Evolutionary conservation across 2,113 vertebrate genomes (phyloP).

Genomic region (Callipepla californica): DNA sequence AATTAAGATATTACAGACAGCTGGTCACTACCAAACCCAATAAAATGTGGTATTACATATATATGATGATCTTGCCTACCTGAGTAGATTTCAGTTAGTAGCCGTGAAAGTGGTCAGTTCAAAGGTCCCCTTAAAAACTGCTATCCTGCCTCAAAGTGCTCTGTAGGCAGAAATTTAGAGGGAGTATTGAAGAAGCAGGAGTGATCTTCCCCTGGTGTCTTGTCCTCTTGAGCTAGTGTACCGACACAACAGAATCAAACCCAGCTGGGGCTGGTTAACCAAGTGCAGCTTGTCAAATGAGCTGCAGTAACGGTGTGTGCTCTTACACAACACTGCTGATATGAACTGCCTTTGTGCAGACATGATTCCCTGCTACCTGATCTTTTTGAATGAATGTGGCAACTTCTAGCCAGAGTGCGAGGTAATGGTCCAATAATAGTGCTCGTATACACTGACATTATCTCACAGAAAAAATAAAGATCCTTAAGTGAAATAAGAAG

Average conservation of each 20-base stretch:
- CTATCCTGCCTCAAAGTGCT: neutral
- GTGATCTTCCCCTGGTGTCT: neutral
- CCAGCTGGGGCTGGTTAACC: neutral
- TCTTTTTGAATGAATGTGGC: neutral
- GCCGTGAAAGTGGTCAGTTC: neutral
- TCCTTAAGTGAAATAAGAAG: conserved; percentile 6
- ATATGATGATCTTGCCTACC: neutral
- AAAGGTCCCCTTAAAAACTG: neutral
- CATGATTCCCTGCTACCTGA: neutral
- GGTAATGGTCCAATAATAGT: neutral
- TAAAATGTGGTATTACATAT: neutral
- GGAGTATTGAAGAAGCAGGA: neutral
- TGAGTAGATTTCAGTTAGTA: neutral
- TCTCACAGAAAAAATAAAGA: neutral
- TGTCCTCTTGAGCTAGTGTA: neutral
- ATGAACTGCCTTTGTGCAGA: neutral
- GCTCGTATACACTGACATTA: neutral
- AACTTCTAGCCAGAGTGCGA: neutral
- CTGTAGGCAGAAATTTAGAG: neutral
- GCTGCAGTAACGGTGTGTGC: neutral
- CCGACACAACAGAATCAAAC: accelerated
- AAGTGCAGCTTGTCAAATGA: neutral
- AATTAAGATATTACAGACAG: neutral
- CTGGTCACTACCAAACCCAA: neutral
- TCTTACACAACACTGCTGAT: neutral